phyloP scores from a whole-genome alignment of 1,140 invertebrate genomes.

The Drosophila setifemur region DNA sequence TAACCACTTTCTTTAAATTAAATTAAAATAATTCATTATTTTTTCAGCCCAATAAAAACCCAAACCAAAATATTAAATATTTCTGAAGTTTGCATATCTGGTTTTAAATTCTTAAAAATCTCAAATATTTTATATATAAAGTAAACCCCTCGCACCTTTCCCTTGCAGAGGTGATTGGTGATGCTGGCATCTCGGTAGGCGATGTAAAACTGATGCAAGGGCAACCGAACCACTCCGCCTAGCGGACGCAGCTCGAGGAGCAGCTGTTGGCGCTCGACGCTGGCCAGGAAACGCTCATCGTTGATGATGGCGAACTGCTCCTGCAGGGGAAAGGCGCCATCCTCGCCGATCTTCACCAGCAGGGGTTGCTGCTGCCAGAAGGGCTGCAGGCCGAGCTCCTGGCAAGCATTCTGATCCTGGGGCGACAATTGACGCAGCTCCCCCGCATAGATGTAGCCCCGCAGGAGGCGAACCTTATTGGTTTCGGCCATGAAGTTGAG shows the following conservation, averaged over 20 bases:
- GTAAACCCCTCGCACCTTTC: slow-evolving; percentile 67
- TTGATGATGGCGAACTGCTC: slow-evolving; percentile 85
- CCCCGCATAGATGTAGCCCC: slow-evolving; percentile 64
- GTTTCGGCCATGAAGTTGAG: slow-evolving; percentile 73
- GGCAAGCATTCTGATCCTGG: slow-evolving; percentile 15
- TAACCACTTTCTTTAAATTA: too few relatives aligned
- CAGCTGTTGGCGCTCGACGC: slow-evolving; percentile 84
- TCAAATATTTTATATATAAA: too few relatives aligned
- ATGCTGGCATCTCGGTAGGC: slow-evolving; percentile 85
- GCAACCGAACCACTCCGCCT: slow-evolving; percentile 84
- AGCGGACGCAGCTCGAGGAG: slow-evolving; percentile 84
- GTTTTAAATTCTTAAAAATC: too few relatives aligned
- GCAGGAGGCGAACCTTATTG: slow-evolving; percentile 67
- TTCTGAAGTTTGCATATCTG: too few relatives aligned
- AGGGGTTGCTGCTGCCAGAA: slow-evolving; percentile 65
- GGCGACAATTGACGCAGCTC: slow-evolving; percentile 53
- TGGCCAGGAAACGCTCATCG: slow-evolving; percentile 84
- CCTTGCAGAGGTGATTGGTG: slow-evolving; percentile 83
- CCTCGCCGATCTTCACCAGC: slow-evolving; percentile 6
- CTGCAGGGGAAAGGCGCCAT: slow-evolving; percentile 51
- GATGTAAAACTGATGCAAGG: slow-evolving; percentile 85
- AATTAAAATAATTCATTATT: too few relatives aligned
- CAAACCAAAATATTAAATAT: too few relatives aligned
- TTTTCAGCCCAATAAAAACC: too few relatives aligned
- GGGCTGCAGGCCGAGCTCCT: slow-evolving; percentile 60